A percentile compares a stretch with the other conserved stretches of the same genome.
phyloP scores from a whole-genome alignment of 2,797 vertebrate species.

The Neosilurus mollespiculum region DNA sequence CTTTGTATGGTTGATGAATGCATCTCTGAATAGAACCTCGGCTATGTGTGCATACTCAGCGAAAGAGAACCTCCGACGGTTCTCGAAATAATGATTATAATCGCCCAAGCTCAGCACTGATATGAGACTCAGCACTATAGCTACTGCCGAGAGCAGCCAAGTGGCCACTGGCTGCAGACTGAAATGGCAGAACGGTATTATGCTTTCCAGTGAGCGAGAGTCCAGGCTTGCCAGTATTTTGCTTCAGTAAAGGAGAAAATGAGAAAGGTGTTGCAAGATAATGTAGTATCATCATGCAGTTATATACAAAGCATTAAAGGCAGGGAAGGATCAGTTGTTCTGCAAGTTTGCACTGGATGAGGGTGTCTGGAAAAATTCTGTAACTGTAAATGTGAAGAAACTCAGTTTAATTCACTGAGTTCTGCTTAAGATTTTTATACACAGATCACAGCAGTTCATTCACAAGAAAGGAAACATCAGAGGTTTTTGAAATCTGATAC shows the following conservation, averaged over 20 bases:
- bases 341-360: too few relatives aligned
- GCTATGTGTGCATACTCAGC: slow-evolving; percentile 30
- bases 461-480: background rate
- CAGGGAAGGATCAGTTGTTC: too few relatives aligned
- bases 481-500: background rate
- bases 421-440: background rate
- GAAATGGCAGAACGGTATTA: slow-evolving; percentile 29
- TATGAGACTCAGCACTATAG: slow-evolving; percentile 44
- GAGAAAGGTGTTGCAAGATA: background rate
- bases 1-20: slow-evolving; percentile 11
- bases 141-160: slow-evolving; percentile 23
- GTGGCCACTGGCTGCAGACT: slow-evolving; percentile 29
- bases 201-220: slow-evolving; percentile 17
- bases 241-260: background rate
- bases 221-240: background rate
- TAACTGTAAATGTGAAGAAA: background rate
- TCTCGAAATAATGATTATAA: slow-evolving; percentile 47
- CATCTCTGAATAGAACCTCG: slow-evolving; percentile 1
- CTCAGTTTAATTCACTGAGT: background rate
- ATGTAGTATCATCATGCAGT: background rate
- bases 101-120: slow-evolving; percentile 37
- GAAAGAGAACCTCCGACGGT: slow-evolving; percentile 26
- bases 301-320: background rate
- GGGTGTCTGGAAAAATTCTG: too few relatives aligned
- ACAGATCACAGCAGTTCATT: background rate